Percentiles rank a stretch among this genome's conserved stretches.
phyloP scores from a whole-genome alignment of 2,888 invertebrate genomes.

The Sminthurinus aureus region DNA sequence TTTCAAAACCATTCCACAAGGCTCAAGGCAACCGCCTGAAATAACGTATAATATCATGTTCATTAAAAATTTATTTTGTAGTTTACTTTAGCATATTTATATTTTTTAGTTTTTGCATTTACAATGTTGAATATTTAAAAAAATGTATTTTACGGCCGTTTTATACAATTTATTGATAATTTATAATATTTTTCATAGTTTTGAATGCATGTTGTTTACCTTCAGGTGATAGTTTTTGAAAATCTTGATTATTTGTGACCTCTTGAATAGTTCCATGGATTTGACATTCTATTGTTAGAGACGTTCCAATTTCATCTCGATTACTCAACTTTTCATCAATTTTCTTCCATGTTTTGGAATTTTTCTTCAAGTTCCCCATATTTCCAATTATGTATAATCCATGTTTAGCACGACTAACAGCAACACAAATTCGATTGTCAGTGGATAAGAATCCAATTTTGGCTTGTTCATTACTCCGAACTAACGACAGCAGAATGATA shows the following conservation, averaged over 20 bases:
- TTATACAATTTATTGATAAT: too few species aligned
- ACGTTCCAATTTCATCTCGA: conserved; percentile 47
- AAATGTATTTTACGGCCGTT: too few species aligned
- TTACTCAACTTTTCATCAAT: conserved; percentile 53
- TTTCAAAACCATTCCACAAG: too few species aligned
- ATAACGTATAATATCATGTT: too few species aligned
- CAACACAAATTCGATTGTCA: conserved; percentile 78
- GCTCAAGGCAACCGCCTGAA: too few species aligned
- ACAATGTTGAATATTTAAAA: too few species aligned
- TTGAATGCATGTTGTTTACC: conserved; percentile 63
- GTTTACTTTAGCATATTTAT: too few species aligned
- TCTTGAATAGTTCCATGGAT: conserved; percentile 46
- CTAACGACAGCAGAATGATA: conserved; percentile 80
- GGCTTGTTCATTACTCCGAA: conserved; percentile 74
- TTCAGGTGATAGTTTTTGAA: conserved; percentile 63
- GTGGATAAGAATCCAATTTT: conserved; percentile 76
- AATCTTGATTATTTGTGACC: conserved; percentile 42
- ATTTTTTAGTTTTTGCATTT: not conserved
- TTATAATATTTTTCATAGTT: too few species aligned
- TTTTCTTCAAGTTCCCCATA: conserved; percentile 60
- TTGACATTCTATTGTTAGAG: conserved; percentile 54
- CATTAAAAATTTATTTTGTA: too few species aligned
- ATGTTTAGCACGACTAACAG: conserved; percentile 73
- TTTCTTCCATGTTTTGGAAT: conserved; percentile 57
- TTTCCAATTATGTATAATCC: conserved; percentile 79